phyloP scores from a whole-genome alignment of 2,888 invertebrate genomes.

The Acholoe squamosa region DNA sequence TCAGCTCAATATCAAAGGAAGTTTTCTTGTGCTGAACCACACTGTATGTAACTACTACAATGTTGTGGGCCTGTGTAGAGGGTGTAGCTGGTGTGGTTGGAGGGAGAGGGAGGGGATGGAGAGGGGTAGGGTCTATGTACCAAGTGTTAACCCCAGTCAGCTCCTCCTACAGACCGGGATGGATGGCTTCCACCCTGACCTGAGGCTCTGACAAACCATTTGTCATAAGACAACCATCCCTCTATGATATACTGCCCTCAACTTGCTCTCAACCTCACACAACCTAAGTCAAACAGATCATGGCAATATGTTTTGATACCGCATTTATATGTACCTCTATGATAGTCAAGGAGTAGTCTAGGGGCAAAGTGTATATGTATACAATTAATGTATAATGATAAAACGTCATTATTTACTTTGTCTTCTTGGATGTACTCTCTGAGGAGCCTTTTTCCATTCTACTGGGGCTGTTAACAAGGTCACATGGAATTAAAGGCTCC shows the following conservation, averaged over 20 bases:
- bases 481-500: too few species aligned
- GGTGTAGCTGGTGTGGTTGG: background rate
- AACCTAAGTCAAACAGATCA: background rate
- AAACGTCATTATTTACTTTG: too few species aligned
- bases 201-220: slow-evolving; percentile 37
- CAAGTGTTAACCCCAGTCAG: slow-evolving; percentile 34
- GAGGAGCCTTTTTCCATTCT: too few species aligned
- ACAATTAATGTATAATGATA: too few species aligned
- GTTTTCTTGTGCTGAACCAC: background rate
- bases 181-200: slow-evolving; percentile 45
- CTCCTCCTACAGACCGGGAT: slow-evolving; percentile 13
- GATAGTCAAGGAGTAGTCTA: background rate
- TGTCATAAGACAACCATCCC: slow-evolving; percentile 50
- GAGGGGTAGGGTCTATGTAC: slow-evolving; percentile 11
- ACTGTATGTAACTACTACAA: background rate
- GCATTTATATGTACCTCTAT: too few species aligned
- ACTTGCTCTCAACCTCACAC: background rate
- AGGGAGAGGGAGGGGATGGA: background rate
- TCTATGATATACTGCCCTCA: slow-evolving; percentile 5
- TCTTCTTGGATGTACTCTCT: too few species aligned
- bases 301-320: too few species aligned
- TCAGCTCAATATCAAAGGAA: background rate
- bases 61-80: background rate
- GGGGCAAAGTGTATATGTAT: background rate
- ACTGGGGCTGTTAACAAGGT: too few species aligned